These are phyloP conservation scores for Microtus agrestis DNA, from an alignment of 2,797 vertebrate species.

Conservation along the genomic window DNA sequence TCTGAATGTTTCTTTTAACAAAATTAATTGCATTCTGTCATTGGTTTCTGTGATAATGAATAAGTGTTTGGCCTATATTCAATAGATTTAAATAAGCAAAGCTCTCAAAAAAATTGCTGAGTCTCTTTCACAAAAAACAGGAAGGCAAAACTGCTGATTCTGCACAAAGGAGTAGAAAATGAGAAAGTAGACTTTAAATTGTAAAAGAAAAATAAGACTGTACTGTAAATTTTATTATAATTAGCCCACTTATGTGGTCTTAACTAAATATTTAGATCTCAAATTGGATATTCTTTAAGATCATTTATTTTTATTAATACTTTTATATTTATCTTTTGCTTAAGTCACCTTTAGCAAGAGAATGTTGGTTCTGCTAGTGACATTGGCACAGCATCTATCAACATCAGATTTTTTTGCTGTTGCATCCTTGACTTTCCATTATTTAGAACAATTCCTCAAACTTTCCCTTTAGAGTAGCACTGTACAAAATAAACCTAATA, in stretches of 20 bases:
- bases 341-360: neutral
- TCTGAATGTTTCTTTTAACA: conserved; percentile 22
- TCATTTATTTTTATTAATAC: neutral
- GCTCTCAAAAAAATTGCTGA: neutral
- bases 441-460: neutral
- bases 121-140: neutral
- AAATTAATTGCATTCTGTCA: neutral
- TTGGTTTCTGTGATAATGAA: neutral
- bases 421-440: neutral
- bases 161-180: neutral
- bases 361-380: neutral
- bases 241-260: neutral
- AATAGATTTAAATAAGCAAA: neutral
- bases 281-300: neutral
- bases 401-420: neutral
- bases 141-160: neutral
- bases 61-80: neutral
- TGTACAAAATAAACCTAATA: neutral
- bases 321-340: neutral
- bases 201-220: neutral
- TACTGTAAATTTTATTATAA: neutral
- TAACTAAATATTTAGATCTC: neutral
- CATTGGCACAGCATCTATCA: neutral
- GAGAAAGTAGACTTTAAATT: neutral
- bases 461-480: neutral